Percentiles rank a stretch among this genome's conserved stretches.
Conservation (phyloP, 2,888 invertebrate species). For the Tetragonisca angustula region DNA sequence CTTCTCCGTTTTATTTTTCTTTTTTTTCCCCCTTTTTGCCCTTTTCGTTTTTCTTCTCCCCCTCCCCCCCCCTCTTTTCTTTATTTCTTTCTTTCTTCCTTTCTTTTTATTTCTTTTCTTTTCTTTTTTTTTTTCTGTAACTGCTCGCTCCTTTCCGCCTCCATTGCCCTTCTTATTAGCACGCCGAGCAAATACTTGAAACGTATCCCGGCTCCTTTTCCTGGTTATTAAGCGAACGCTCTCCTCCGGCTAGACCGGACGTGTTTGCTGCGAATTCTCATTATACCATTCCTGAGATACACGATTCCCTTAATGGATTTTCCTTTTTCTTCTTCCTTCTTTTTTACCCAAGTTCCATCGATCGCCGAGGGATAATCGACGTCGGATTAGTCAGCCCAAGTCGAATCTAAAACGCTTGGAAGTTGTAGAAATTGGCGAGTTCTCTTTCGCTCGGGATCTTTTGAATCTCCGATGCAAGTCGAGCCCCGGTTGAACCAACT, state of each 20-base stretch:
- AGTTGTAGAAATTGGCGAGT: too few relatives aligned
- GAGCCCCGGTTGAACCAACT: too few relatives aligned
- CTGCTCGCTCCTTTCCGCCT: not conserved
- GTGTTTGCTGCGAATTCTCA: constrained; percentile 67
- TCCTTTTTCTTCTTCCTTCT: too few relatives aligned
- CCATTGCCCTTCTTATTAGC: constrained; percentile 26
- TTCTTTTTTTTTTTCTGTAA: constrained; percentile 20
- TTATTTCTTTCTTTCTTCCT: not conserved
- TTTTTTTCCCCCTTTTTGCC: too few relatives aligned
- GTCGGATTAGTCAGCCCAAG: not conserved
- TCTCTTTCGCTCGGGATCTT: too few relatives aligned
- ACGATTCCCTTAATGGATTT: not conserved
- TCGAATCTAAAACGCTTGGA: too few relatives aligned
- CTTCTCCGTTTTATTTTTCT: not conserved
- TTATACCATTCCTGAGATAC: constrained; percentile 52
- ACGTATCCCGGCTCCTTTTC: constrained; percentile 47
- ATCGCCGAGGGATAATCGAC: not conserved
- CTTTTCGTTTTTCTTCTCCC: not conserved
- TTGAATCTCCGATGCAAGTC: too few relatives aligned
- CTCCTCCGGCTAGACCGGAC: constrained; percentile 14
- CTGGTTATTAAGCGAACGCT: constrained; percentile 53
- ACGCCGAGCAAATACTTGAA: constrained; percentile 58
- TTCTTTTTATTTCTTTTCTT: constrained; percentile 8
- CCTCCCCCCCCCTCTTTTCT: not conserved
- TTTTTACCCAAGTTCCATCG: too few relatives aligned